Percentiles rank a stretch among this genome's conserved stretches.
phyloP scores from a whole-genome alignment of 1,140 invertebrate genomes.

The Arion vulgaris region DNA sequence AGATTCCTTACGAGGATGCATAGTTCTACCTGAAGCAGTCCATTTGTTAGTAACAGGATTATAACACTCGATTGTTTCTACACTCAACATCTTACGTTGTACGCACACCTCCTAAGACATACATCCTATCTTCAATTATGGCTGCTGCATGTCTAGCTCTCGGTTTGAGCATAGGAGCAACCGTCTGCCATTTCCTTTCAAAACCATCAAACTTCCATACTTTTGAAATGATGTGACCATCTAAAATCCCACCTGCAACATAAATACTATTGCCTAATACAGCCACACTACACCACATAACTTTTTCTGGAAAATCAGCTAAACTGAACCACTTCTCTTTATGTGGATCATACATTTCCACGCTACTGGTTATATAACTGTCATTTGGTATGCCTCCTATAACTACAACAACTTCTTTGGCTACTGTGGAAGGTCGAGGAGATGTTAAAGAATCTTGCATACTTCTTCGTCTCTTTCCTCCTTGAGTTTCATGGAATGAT shows the following conservation, averaged over 20 bases:
- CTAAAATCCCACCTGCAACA: constrained; percentile 68
- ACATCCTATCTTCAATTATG: constrained; percentile 61
- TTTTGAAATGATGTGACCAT: constrained; percentile 62
- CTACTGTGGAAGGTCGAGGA: constrained; percentile 70
- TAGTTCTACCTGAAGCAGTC: constrained; percentile 62
- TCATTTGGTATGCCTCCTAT: constrained; percentile 61
- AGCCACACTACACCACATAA: constrained; percentile 63
- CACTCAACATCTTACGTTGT: constrained; percentile 56
- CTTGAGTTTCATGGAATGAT: constrained; percentile 56
- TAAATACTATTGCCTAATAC: constrained; percentile 65
- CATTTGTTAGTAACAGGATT: constrained; percentile 61
- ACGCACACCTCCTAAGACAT: constrained; percentile 67
- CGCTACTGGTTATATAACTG: constrained; percentile 47
- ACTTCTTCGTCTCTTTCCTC: constrained; percentile 62
- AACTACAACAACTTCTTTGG: constrained; percentile 69
- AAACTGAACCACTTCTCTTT: constrained; percentile 67
- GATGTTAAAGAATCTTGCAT: constrained; percentile 61
- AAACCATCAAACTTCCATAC: constrained; percentile 69
- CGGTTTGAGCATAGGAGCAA: constrained; percentile 59
- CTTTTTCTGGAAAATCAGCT: constrained; percentile 62
- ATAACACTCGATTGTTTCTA: constrained; percentile 68
- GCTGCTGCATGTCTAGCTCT: constrained; percentile 68
- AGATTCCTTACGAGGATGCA: constrained; percentile 65
- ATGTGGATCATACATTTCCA: constrained; percentile 69
- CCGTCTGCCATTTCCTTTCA: constrained; percentile 59